These are phyloP conservation scores for Cardinalis cardinalis DNA, from an alignment of 2,113 vertebrate species.

Conservation along the genomic window DNA sequence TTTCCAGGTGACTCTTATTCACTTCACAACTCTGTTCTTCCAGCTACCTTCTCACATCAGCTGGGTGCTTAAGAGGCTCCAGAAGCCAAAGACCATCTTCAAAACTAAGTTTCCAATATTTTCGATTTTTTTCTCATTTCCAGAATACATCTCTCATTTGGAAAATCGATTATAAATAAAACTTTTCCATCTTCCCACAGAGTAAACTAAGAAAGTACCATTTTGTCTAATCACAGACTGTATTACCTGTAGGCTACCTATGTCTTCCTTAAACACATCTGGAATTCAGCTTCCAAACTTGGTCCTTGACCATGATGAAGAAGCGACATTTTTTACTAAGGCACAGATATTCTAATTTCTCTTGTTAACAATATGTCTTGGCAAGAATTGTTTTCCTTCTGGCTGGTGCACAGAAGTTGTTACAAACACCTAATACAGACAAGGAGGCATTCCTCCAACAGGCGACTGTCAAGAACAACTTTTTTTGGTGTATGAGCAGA, in stretches of 20 bases:
- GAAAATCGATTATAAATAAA: not conserved
- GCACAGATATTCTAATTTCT: not conserved
- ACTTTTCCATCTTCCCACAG: not conserved
- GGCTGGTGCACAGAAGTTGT: not conserved
- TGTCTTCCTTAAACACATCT: not conserved
- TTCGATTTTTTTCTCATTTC: not conserved
- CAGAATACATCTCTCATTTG: not conserved
- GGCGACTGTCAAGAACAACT: not conserved
- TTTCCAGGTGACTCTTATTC: not conserved
- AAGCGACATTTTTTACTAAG: not conserved
- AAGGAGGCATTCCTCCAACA: not conserved
- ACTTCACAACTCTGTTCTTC: not conserved
- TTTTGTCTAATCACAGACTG: not conserved
- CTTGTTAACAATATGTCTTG: not conserved
- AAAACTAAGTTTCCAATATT: not conserved
- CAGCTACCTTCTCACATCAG: not conserved
- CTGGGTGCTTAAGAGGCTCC: not conserved
- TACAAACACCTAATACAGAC: not conserved
- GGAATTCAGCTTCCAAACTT: not conserved
- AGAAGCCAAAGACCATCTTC: not conserved
- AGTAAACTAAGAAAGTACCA: not conserved
- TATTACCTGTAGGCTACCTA: not conserved
- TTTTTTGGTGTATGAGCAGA: not conserved
- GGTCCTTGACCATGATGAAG: not conserved
- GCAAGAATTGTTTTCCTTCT: not conserved